Conservation (phyloP, 2,113 vertebrate genomes). For the Lophura nycthemera region DNA sequence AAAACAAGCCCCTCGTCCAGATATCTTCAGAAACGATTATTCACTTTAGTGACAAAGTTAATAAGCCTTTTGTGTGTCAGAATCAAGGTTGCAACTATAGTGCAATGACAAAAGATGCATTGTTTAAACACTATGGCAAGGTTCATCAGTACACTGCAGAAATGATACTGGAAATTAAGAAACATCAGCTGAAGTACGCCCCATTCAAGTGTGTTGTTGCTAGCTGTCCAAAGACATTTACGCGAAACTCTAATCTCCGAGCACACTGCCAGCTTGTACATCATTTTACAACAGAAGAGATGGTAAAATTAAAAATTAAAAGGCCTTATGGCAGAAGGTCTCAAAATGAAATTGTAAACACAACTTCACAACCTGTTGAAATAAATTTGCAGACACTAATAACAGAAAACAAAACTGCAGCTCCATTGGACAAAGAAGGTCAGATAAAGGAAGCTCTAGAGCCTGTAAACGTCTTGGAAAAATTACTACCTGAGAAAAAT, state of each 20-base stretch:
- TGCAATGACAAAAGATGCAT: slow-evolving; percentile 90
- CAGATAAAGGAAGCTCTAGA: slow-evolving; percentile 50
- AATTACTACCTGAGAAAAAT: slow-evolving; percentile 64
- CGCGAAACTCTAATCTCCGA: slow-evolving; percentile 95
- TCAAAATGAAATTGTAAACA: slow-evolving; percentile 69
- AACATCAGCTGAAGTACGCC: slow-evolving; percentile 89
- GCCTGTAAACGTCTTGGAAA: slow-evolving; percentile 66
- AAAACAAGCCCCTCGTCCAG: slow-evolving; percentile 65
- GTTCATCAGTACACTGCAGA: slow-evolving; percentile 89
- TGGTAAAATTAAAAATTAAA: slow-evolving; percentile 89
- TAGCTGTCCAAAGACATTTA: slow-evolving; percentile 92
- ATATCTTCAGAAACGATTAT: slow-evolving; percentile 73
- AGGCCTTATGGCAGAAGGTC: slow-evolving; percentile 82
- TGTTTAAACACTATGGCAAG: slow-evolving; percentile 94
- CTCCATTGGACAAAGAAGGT: slow-evolving; percentile 42
- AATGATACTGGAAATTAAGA: slow-evolving; percentile 91
- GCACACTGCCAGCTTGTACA: slow-evolving; percentile 91
- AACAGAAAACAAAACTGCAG: slow-evolving; percentile 65
- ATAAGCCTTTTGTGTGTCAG: slow-evolving; percentile 90
- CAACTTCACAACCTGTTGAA: slow-evolving; percentile 52
- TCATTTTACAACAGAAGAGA: slow-evolving; percentile 88
- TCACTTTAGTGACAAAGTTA: slow-evolving; percentile 73
- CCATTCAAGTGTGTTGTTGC: slow-evolving; percentile 91
- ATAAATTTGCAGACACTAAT: slow-evolving; percentile 50
- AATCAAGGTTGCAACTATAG: slow-evolving; percentile 85